Evolutionary conservation across 2,113 vertebrate species (phyloP).

Genomic region (Xyrauchen texanus): DNA sequence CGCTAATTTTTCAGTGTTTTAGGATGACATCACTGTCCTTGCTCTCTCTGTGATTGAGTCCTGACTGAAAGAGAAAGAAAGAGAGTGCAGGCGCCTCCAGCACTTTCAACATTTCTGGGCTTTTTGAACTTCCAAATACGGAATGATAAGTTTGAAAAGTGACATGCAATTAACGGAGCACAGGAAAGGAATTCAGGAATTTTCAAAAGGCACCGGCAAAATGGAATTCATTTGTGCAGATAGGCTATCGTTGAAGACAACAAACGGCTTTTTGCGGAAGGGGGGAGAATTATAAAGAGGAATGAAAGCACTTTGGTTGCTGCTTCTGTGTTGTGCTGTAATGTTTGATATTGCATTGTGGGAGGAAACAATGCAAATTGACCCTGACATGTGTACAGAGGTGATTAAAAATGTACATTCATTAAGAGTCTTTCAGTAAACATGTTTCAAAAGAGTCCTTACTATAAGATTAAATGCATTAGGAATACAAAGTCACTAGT

Average conservation of each 20-base stretch:
- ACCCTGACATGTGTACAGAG: constrained; percentile 83
- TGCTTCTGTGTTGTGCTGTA: constrained; percentile 80
- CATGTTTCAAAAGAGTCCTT: constrained; percentile 80
- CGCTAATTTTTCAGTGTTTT: constrained; percentile 30
- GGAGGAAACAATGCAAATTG: constrained; percentile 87
- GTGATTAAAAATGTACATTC: constrained; percentile 89
- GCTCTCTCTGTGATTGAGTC: constrained; percentile 32
- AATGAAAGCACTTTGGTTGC: constrained; percentile 82
- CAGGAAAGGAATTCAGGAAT: not conserved
- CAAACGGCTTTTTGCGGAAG: not conserved
- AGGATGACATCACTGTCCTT: constrained; percentile 34
- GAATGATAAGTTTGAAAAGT: constrained; percentile 22
- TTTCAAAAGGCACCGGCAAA: not conserved
- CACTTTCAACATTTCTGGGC: constrained; percentile 21
- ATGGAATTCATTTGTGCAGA: constrained; percentile 26
- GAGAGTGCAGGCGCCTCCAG: not conserved
- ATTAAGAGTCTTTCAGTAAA: constrained; percentile 77
- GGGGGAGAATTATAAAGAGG: constrained; percentile 51
- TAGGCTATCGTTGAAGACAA: constrained; percentile 24
- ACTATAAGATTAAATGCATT: constrained; percentile 53
- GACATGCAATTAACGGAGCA: constrained; percentile 1
- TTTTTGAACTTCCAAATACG: constrained; percentile 18
- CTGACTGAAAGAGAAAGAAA: constrained; percentile 6
- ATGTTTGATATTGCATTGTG: constrained; percentile 82
- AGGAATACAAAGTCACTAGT: constrained; percentile 44